Conservation (phyloP, 2,888 invertebrate species). For the Acronicta psi region DNA sequence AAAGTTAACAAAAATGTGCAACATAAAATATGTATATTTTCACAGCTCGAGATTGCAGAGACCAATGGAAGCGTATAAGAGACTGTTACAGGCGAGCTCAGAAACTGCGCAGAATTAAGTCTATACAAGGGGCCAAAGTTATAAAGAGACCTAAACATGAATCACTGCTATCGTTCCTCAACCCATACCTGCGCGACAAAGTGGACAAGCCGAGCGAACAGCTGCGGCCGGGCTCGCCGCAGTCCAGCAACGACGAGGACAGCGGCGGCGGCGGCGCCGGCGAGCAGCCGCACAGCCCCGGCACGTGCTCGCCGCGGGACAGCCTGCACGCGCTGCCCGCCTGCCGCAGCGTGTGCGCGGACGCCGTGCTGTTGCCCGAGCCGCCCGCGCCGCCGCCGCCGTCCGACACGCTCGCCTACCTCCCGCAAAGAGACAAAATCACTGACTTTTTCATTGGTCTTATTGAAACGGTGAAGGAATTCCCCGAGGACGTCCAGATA, state of each 20-base stretch:
- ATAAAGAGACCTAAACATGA: conserved; percentile 38
- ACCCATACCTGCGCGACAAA: conserved; percentile 4
- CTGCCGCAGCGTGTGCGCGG: not conserved
- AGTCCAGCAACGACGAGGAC: conserved; percentile 26
- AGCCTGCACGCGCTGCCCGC: no score
- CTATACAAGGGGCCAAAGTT: conserved; percentile 29
- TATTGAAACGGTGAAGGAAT: conserved; percentile 35
- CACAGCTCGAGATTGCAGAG: conserved; percentile 37
- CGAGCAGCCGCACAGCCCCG: conserved; percentile 11
- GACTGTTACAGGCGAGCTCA: conserved; percentile 40
- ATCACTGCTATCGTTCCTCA: conserved; percentile 28
- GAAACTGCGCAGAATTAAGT: conserved; percentile 27
- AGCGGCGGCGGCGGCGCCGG: conserved; percentile 11
- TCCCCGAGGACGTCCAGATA: conserved; percentile 42
- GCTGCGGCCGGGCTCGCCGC: no score
- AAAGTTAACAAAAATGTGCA: no score
- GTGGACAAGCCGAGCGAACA: no score
- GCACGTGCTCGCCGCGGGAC: not conserved
- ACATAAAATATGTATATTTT: not conserved
- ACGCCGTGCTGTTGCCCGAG: conserved; percentile 6
- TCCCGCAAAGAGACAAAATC: conserved; percentile 21
- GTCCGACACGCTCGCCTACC: no score
- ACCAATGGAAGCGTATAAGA: conserved; percentile 41
- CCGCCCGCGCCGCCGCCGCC: no score
- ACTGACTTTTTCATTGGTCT: conserved; percentile 45